These are phyloP conservation scores for Simalia tracyae DNA, from an alignment of 2,797 vertebrate genomes.

Conservation along the genomic window DNA sequence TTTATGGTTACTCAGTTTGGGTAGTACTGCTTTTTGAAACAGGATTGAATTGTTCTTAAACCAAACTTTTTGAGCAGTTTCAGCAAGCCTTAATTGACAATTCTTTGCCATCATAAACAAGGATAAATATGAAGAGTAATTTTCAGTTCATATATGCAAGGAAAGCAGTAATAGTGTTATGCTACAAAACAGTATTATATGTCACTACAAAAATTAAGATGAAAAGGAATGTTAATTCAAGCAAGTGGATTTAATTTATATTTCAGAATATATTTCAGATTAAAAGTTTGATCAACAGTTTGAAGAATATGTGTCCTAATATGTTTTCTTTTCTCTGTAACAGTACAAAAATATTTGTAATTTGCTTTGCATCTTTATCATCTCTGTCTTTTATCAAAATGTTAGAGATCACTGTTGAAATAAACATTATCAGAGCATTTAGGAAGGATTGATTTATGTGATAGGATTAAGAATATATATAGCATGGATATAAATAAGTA, in stretches of 20 bases:
- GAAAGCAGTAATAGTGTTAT: neutral
- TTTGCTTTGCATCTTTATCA: neutral
- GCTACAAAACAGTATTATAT: neutral
- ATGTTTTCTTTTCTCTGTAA: neutral
- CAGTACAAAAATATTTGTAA: neutral
- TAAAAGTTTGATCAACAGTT: neutral
- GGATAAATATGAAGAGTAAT: neutral
- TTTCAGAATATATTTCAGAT: too few relatives aligned
- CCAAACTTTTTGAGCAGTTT: neutral
- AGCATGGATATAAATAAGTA: slow-evolving; percentile 24
- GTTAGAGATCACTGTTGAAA: neutral
- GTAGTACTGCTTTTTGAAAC: neutral
- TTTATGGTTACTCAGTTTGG: neutral
- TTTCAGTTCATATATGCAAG: neutral
- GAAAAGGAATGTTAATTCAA: neutral
- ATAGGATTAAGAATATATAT: neutral
- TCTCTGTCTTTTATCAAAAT: neutral
- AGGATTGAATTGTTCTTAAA: neutral
- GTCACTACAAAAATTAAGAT: neutral
- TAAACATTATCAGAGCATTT: neutral
- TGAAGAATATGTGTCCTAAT: neutral
- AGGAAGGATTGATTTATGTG: slow-evolving; percentile 9
- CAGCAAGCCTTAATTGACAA: neutral
- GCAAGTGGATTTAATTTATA: too few relatives aligned
- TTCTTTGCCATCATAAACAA: neutral